Conservation (phyloP, 2,113 vertebrate species). For the Platysteira castanea region DNA sequence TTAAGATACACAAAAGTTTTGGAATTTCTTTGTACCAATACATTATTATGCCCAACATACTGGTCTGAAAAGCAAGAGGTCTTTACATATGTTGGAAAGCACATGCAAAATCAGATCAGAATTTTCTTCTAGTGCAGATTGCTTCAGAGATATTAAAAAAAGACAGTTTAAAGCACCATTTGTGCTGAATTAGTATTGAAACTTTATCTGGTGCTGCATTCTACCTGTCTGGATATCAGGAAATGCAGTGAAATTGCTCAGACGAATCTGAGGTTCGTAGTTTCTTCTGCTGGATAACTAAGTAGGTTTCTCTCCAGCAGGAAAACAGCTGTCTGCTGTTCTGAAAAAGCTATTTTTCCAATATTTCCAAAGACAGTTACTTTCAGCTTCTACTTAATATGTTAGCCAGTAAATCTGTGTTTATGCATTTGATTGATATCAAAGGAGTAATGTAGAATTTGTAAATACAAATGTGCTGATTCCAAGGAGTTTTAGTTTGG, state of each 20-base stretch:
- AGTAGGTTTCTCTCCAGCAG: background rate
- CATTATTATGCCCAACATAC: background rate
- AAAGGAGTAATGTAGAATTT: background rate
- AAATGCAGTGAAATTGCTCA: background rate
- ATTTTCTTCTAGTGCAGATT: background rate
- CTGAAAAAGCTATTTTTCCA: background rate
- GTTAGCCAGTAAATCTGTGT: background rate
- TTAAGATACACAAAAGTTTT: background rate
- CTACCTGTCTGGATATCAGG: background rate
- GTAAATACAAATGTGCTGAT: background rate
- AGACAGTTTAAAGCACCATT: background rate
- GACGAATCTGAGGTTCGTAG: background rate
- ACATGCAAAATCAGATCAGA: background rate
- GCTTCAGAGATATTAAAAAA: background rate
- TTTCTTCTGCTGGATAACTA: background rate
- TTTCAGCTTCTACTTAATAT: background rate
- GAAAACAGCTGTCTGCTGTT: background rate
- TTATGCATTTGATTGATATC: background rate
- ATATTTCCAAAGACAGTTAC: background rate
- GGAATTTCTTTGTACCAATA: background rate
- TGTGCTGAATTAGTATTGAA: background rate
- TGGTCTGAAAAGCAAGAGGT: background rate
- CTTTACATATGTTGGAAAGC: background rate
- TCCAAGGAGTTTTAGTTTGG: background rate
- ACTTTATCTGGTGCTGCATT: background rate